Evolutionary conservation across 2,888 invertebrate genomes (phyloP), one percentile per base, ranked within the genome.

Genomic region (Nomada hirtipes): DNA sequence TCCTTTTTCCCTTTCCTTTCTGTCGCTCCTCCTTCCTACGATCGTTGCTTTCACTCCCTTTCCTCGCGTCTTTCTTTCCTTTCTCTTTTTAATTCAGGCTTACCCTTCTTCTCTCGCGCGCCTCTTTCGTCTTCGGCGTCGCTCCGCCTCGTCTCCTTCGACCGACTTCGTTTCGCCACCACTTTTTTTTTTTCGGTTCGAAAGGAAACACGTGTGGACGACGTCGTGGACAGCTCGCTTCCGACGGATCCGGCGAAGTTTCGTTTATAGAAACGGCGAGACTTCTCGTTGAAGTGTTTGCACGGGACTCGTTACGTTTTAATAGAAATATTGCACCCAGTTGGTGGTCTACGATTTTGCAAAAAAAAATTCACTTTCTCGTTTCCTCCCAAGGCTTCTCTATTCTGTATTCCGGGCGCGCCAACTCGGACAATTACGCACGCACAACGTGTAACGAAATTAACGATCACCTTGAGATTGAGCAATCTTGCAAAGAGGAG

Each of bases 381-480:
- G 36, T 4, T 36, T 1, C 36, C 36, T 36, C 36, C 47, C 13
- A 47, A 47, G 13, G 13, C 47, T 47, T 47, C 47, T 13, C 47
- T 10, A 47, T 47, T 47, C 47, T 13, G 47, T 59, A 36, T 36
- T 44, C 47, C 36, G 2, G 20, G 50, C 20, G 36, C n/a, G n/a
- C 47, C 50, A 15, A 29, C 15, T 7, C 23, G 63, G 7, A 15
- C n/a, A 69, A 64, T 63, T 76, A 57, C 36, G 71, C 42, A 47
- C 26, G 29, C 15, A 63, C 52, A 26, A 18, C 60, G 47, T 61
- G 53, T 11, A 73, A 60, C 52, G 59, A 60, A 73, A 67, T 77
- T 53, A 77, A 77, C 20, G 65, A 77, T 18, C 47, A 7, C 7
- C 59, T 59, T 53, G 76, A 65, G 72, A 77, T 53, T 61, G 20